A percentile compares a stretch with the other conserved stretches of the same genome.
Conservation (phyloP, 35 echinoderm and acorn worm species). For the Patiria miniata region DNA sequence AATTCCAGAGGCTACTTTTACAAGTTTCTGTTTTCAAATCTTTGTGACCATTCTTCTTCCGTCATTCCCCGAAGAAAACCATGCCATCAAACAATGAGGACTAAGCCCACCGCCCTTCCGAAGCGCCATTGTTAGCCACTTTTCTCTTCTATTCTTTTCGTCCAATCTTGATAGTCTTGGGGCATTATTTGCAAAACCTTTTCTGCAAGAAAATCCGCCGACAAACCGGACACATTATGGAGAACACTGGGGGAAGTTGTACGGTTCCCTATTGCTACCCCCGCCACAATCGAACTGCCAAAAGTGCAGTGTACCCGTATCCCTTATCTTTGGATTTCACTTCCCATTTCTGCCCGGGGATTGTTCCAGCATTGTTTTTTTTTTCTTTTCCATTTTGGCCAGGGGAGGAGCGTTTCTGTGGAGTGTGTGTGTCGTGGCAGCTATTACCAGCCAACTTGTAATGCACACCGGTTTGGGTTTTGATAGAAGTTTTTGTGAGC, state of each 20-base stretch:
- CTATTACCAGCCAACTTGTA: too few species aligned
- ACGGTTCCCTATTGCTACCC: neutral
- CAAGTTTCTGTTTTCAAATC: too few species aligned
- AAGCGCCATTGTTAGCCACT: neutral
- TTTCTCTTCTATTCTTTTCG: neutral
- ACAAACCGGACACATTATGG: neutral
- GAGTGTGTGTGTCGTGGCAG: too few species aligned
- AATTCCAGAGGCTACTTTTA: too few species aligned
- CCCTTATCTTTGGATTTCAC: neutral
- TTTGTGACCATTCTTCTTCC: neutral
- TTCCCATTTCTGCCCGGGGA: neutral
- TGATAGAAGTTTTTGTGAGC: neutral
- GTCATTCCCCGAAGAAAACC: neutral
- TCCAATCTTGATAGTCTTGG: neutral
- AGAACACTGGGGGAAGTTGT: neutral
- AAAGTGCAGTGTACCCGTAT: constrained; percentile 7
- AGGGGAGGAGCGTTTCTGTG: too few species aligned
- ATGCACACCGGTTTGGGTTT: neutral
- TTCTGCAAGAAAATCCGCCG: neutral
- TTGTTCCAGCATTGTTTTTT: neutral
- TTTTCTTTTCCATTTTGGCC: neutral
- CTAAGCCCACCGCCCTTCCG: neutral
- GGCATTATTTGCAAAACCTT: neutral
- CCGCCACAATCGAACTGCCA: neutral
- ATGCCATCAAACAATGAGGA: constrained; percentile 19